Evolutionary conservation across 1,140 invertebrate species (phyloP).

Genomic region (Arctopsyche grandis): DNA sequence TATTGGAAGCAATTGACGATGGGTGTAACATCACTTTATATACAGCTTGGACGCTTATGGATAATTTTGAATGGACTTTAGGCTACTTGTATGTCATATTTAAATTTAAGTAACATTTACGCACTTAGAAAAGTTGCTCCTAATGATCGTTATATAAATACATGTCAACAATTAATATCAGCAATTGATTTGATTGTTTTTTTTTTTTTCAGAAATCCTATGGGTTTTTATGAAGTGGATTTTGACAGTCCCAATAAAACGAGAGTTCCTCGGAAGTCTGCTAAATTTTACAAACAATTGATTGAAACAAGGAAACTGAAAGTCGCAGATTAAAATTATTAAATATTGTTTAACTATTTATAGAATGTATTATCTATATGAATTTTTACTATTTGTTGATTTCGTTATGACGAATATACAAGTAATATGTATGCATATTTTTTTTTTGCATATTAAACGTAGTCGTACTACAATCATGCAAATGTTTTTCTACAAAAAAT

Average conservation of each 20-base stretch:
- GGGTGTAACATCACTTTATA: constrained; percentile 64
- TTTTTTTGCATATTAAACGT: too few relatives aligned
- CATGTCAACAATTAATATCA: neutral
- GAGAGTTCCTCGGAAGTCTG: constrained; percentile 73
- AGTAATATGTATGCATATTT: too few relatives aligned
- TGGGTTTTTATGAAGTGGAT: constrained; percentile 76
- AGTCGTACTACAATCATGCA: too few relatives aligned
- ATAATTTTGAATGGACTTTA: constrained; percentile 73
- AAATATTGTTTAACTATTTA: too few relatives aligned
- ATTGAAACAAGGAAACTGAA: constrained; percentile 57
- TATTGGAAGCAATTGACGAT: constrained; percentile 57
- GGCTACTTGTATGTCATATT: constrained; percentile 59
- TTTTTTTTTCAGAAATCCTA: constrained; percentile 68
- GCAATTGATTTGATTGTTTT: too few relatives aligned
- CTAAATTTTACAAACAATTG: constrained; percentile 65
- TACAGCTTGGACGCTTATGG: constrained; percentile 72
- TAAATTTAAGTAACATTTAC: too few relatives aligned
- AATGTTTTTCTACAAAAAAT: too few relatives aligned
- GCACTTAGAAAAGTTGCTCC: neutral
- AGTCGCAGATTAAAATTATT: too few relatives aligned
- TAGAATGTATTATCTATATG: too few relatives aligned
- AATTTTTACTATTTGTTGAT: too few relatives aligned
- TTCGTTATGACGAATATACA: too few relatives aligned
- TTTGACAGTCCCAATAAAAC: constrained; percentile 70
- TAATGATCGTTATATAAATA: too few relatives aligned